Evolutionary conservation across 1,140 invertebrate genomes (phyloP), one percentile per base, ranked within the genome.

Genomic region (Nomia melanderi): DNA sequence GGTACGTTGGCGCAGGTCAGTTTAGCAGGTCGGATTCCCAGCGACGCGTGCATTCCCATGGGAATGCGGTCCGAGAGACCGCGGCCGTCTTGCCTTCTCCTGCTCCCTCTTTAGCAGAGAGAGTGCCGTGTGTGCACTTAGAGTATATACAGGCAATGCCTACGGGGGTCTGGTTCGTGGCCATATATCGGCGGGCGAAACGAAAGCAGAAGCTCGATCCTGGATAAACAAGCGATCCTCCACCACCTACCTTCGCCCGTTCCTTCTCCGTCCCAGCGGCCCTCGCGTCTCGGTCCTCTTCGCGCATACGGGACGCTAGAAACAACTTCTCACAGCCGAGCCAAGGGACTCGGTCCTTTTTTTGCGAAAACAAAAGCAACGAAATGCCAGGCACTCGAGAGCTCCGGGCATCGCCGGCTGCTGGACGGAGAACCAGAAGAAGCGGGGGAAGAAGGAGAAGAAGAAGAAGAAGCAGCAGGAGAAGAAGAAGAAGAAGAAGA

Each of bases 361-460:
- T 90, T 89, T 89, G 79, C 60, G 76, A 81, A 81, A 89, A 90
- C 83, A 89, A 89, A 89, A 90, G 84, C 81, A 86, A 88, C 81
- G 78, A 86, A 82, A 84, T 78, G 54, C 65, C 31, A 47, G 53
- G 36, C 50, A 41, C 75, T n/a, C n/a, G n/a, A n/a, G 83, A 60
- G 83, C 78, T 66, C 60, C 44, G 36, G 65, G 74, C 81, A 71
- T 75, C 69, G 72, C 54, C 63, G 70, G 29, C 25, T 50, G 79
- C 77, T 62, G 70, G 56, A 79, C 59, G 62, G 69, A 77, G 20
- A 50, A 17, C 20, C 17, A 50, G 20, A 8, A 50, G 47, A 50
- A 27, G 82, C 72, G 70, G 79, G 79, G 77, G 84, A 79, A 72
- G 75, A 60, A 73, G 71, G 65, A 82, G 74, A 74, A 59, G 54